phyloP scores from a whole-genome alignment of 1,140 invertebrate genomes.

The Caenorhabditis inopinata region DNA sequence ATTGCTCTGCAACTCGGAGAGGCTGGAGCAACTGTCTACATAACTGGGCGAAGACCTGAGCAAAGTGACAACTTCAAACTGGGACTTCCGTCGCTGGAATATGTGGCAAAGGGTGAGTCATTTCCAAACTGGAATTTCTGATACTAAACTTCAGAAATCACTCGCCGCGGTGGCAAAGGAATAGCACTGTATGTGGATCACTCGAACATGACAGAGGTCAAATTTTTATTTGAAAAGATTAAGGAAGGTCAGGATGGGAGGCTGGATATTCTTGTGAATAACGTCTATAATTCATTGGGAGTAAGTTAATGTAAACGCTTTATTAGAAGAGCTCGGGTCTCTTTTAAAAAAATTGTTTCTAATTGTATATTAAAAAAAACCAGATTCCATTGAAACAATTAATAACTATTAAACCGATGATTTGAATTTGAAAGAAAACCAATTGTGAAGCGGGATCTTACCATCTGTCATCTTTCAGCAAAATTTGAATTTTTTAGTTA shows the following conservation, averaged over 20 bases:
- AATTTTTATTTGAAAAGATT: slow-evolving; percentile 67
- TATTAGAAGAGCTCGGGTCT: too few relatives aligned
- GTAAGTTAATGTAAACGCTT: slow-evolving; percentile 19
- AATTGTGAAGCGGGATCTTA: too few relatives aligned
- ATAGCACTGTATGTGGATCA: slow-evolving; percentile 69
- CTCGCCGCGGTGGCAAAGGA: slow-evolving; percentile 64
- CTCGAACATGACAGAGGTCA: slow-evolving; percentile 67
- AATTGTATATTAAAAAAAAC: too few relatives aligned
- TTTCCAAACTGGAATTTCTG: too few relatives aligned
- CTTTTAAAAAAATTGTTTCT: too few relatives aligned
- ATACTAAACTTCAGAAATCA: slow-evolving; percentile 47
- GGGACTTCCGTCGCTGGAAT: slow-evolving; percentile 30
- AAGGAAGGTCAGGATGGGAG: slow-evolving; percentile 67
- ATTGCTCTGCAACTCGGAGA: slow-evolving; percentile 42
- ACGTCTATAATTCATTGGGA: slow-evolving; percentile 68
- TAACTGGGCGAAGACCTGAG: slow-evolving; percentile 39
- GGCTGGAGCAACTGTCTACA: slow-evolving; percentile 44
- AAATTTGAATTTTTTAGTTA: too few relatives aligned
- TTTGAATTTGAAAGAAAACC: too few relatives aligned
- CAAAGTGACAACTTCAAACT: not conserved
- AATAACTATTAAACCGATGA: too few relatives aligned
- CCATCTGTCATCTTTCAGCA: too few relatives aligned
- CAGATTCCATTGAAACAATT: too few relatives aligned
- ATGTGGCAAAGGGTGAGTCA: slow-evolving; percentile 22
- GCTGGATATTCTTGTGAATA: slow-evolving; percentile 70